Conservation (phyloP, 2,113 vertebrate genomes). For the Galbula dea region DNA sequence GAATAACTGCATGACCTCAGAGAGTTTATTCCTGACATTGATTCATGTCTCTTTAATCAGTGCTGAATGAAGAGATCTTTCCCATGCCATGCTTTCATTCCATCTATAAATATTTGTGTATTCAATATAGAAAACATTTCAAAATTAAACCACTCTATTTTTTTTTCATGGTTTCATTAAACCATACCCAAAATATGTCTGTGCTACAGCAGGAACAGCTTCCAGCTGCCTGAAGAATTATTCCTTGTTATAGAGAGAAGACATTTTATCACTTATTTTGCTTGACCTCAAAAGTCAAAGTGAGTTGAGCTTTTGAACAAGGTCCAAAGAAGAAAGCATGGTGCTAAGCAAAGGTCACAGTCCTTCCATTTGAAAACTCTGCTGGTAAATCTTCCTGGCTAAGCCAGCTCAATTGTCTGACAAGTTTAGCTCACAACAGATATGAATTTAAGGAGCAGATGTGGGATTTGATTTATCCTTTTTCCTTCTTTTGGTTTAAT, state of each 20-base stretch:
- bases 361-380: not conserved
- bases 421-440: not conserved
- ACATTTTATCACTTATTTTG: not conserved
- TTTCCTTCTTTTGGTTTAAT: not conserved
- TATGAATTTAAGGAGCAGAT: not conserved
- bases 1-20: not conserved
- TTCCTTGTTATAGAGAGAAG: not conserved
- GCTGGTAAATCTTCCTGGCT: not conserved
- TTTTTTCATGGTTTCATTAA: conserved; percentile 37
- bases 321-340: not conserved
- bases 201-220: not conserved
- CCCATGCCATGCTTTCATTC: not conserved
- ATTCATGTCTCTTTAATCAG: not conserved
- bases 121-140: not conserved
- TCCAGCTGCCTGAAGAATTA: not conserved
- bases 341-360: not conserved
- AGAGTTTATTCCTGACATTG: not conserved
- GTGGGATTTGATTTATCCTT: not conserved
- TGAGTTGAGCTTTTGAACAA: conserved; percentile 13
- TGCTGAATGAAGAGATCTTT: not conserved
- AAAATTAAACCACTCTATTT: not conserved
- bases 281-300: not conserved
- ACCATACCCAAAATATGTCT: not conserved
- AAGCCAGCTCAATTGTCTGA: not conserved
- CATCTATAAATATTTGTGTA: not conserved